These are phyloP conservation scores for Myzus persicae DNA, from an alignment of 1,140 invertebrate species.

Conservation along the genomic window DNA sequence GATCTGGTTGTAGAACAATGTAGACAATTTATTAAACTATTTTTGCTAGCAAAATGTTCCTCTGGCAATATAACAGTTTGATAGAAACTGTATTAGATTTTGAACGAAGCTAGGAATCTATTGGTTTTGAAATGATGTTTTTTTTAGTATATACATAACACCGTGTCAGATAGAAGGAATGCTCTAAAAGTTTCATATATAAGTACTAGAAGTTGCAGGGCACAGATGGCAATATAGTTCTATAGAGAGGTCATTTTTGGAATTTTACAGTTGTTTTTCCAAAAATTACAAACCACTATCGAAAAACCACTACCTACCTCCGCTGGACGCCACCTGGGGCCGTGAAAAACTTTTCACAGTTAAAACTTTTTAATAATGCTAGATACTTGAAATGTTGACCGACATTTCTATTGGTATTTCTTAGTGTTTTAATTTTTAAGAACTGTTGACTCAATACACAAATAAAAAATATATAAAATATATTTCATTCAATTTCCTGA, in stretches of 20 bases:
- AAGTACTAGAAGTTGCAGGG: background rate
- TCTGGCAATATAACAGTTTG: background rate
- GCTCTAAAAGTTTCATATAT: background rate
- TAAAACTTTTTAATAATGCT: background rate
- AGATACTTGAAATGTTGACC: no score
- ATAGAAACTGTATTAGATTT: conserved; percentile 18
- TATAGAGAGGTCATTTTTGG: background rate
- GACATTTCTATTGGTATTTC: background rate
- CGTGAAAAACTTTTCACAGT: background rate
- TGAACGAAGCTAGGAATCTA: background rate
- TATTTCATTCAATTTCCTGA: no score
- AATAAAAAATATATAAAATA: background rate
- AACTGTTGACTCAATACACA: background rate
- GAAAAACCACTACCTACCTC: background rate
- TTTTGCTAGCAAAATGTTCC: background rate
- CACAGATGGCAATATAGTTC: background rate
- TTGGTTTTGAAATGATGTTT: background rate
- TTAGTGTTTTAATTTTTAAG: background rate
- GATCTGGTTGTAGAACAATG: background rate
- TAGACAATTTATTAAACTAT: background rate
- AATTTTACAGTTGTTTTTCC: background rate
- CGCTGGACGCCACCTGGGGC: background rate
- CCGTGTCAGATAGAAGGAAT: background rate
- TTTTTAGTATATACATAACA: background rate
- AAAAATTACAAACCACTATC: background rate